Evolutionary conservation across 2,797 vertebrate species (phyloP).

Genomic region (Mycteria americana): DNA sequence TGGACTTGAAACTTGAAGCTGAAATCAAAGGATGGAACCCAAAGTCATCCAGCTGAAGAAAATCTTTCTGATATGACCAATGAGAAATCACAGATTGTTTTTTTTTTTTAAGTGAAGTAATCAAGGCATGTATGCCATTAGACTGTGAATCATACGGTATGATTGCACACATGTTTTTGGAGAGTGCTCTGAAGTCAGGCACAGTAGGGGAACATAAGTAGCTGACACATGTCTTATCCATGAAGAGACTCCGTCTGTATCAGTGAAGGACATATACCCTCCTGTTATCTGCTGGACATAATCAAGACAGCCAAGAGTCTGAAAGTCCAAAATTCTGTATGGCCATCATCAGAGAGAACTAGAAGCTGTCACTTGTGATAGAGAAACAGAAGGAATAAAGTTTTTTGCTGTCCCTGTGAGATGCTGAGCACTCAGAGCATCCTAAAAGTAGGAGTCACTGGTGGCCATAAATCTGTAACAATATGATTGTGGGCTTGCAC

Average conservation of each 20-base stretch:
- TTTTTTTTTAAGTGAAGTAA: background rate
- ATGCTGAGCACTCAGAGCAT: background rate
- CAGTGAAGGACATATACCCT: background rate
- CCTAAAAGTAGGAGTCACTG: background rate
- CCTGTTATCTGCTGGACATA: background rate
- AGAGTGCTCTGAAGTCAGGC: background rate
- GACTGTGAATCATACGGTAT: background rate
- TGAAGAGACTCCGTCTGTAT: background rate
- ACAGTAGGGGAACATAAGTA: background rate
- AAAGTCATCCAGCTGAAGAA: conserved; percentile 10
- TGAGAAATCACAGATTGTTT: background rate
- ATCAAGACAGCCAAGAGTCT: background rate
- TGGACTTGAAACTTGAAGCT: conserved; percentile 40
- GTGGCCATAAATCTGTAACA: background rate
- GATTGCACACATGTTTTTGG: background rate
- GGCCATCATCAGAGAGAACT: background rate
- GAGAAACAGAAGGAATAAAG: background rate
- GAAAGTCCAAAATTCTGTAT: background rate
- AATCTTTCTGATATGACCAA: conserved; percentile 1
- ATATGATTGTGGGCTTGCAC: background rate
- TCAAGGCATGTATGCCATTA: background rate
- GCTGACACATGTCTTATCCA: background rate
- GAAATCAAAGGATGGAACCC: conserved; percentile 1
- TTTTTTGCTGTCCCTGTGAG: background rate
- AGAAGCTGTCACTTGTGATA: background rate